These are phyloP conservation scores for Tyria jacobaeae DNA, from an alignment of 2,888 invertebrate genomes.

Conservation along the genomic window DNA sequence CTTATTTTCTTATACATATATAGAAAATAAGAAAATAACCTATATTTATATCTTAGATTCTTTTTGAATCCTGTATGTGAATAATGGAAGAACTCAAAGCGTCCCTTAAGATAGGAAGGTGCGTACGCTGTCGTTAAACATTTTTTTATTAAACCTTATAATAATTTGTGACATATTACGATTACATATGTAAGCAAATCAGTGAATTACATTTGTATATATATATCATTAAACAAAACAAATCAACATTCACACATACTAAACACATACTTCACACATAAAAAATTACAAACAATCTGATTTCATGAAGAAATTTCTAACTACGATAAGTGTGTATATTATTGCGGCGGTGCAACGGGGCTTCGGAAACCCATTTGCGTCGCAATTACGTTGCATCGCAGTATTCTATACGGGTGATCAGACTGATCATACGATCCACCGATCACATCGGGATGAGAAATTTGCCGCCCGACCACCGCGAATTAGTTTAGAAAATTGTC, in stretches of 20 bases:
- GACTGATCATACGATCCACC: slow-evolving; percentile 57
- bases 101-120: no score
- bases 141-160: no score
- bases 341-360: slow-evolving; percentile 19
- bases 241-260: neutral
- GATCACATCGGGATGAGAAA: slow-evolving; percentile 73
- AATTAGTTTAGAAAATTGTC: slow-evolving; percentile 53
- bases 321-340: neutral
- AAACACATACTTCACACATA: neutral
- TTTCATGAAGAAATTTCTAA: slow-evolving; percentile 8
- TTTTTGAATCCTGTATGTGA: no score
- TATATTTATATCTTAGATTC: no score
- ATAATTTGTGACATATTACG: no score
- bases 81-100: no score
- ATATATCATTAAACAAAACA: neutral
- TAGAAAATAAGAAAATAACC: no score
- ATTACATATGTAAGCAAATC: no score
- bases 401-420: slow-evolving; percentile 37
- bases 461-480: slow-evolving; percentile 76
- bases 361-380: slow-evolving; percentile 41
- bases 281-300: slow-evolving; percentile 5
- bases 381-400: slow-evolving; percentile 55
- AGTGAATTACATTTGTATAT: no score
- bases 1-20: no score
- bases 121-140: no score